phyloP scores from a whole-genome alignment of 2,797 vertebrate species.

The Podarcis lilfordi region DNA sequence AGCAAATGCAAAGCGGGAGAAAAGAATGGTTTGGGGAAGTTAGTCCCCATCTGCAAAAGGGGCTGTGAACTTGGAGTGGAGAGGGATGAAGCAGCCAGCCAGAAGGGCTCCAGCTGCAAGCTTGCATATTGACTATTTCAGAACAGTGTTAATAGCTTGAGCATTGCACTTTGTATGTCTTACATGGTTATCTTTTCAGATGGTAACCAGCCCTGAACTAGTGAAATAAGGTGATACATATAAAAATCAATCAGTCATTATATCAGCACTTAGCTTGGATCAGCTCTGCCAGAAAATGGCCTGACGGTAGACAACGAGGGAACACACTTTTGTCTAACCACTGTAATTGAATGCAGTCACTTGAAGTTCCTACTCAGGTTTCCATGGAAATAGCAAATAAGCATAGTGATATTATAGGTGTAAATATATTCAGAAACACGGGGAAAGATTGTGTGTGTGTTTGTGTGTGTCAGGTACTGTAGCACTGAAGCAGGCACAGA shows the following conservation, averaged over 20 bases:
- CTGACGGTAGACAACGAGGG: neutral
- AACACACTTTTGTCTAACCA: slow-evolving; percentile 43
- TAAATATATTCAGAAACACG: slow-evolving; percentile 72
- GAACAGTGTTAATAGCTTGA: neutral
- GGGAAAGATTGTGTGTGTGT: slow-evolving; percentile 62
- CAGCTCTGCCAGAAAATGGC: neutral
- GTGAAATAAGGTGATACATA: neutral
- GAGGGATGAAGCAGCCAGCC: neutral
- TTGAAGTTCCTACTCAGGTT: slow-evolving; percentile 64
- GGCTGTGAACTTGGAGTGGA: too few species aligned
- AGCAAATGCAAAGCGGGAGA: neutral
- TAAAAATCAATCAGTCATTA: neutral
- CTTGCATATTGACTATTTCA: neutral
- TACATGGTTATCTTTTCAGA: neutral
- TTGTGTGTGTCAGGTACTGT: slow-evolving; percentile 62
- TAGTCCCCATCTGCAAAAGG: neutral
- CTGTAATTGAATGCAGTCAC: slow-evolving; percentile 56
- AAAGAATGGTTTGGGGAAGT: neutral
- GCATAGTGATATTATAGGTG: slow-evolving; percentile 59
- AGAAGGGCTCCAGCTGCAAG: neutral
- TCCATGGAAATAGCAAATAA: slow-evolving; percentile 74
- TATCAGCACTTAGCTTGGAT: neutral
- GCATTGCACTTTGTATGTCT: neutral
- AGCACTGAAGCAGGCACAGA: slow-evolving; percentile 58
- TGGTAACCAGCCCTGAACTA: neutral